A percentile compares a stretch with the other conserved stretches of the same genome.
phyloP scores from a whole-genome alignment of 2,888 invertebrate genomes.

The Noctuana brunneofusca region DNA sequence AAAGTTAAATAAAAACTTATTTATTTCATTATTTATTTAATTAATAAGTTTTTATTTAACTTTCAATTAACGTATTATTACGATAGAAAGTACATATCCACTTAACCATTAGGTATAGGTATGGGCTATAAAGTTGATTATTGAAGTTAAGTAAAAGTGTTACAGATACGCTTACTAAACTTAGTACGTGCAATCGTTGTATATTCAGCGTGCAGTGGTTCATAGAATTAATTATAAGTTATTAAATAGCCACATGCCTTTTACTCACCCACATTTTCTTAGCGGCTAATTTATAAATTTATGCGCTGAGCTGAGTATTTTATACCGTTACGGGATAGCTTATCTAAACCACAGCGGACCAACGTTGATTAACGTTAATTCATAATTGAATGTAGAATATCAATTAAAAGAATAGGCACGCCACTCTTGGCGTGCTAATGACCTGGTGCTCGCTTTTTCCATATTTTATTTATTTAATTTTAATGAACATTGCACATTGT shows the following conservation, averaged over 20 bases:
- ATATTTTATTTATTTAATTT: no score
- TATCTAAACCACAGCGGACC: conserved; percentile 30
- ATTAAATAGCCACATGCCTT: conserved; percentile 22
- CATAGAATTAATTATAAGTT: conserved; percentile 26
- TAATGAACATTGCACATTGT: no score
- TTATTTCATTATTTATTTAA: no score
- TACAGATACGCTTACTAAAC: neutral
- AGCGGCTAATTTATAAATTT: conserved; percentile 29
- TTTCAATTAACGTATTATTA: no score
- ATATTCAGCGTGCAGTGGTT: conserved; percentile 10
- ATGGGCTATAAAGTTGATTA: neutral
- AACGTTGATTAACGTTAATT: conserved; percentile 18
- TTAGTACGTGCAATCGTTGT: conserved; percentile 2
- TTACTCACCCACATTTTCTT: conserved; percentile 30
- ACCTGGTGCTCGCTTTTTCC: no score
- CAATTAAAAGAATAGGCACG: conserved; percentile 18
- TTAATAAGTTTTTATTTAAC: no score
- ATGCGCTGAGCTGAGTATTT: conserved; percentile 32
- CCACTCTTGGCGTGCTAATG: neutral
- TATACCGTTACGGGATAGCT: conserved; percentile 32
- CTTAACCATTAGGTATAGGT: no score
- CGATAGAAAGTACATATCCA: no score
- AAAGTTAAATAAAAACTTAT: no score
- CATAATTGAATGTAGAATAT: conserved; percentile 23
- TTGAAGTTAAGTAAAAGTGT: conserved; percentile 11